Evolutionary conservation across 2,797 vertebrate species (phyloP).

Genomic region (Lacerta viridis): DNA sequence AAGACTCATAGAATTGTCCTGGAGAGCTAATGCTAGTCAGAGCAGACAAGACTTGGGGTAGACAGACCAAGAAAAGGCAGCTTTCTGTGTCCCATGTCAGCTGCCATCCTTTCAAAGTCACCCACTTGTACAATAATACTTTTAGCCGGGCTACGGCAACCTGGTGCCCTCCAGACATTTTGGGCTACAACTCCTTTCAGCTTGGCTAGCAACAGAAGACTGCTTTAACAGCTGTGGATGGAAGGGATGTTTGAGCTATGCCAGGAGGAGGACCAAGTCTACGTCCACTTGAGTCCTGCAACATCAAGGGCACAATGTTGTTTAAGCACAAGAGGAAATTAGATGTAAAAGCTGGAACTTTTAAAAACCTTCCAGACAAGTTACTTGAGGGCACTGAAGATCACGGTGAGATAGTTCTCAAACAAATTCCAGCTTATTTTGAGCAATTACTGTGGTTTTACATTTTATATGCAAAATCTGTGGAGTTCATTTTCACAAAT

Average conservation of each 20-base stretch:
- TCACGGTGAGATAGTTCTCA: not conserved
- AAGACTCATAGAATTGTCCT: no score
- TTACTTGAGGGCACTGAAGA: not conserved
- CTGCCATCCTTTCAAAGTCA: not conserved
- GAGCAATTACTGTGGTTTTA: not conserved
- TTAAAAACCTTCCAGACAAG: not conserved
- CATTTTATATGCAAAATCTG: not conserved
- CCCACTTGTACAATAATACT: not conserved
- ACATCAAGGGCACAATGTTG: not conserved
- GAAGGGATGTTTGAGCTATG: not conserved
- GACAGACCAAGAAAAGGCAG: no score
- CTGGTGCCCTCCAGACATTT: no score
- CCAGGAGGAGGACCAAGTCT: no score
- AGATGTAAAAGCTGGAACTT: not conserved
- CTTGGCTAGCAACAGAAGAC: no score
- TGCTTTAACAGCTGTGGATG: not conserved
- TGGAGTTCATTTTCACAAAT: not conserved
- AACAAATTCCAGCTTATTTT: not conserved
- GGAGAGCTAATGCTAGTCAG: not conserved
- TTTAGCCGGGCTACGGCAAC: not conserved
- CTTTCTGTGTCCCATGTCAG: not conserved
- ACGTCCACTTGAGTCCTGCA: not conserved
- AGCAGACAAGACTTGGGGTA: no score
- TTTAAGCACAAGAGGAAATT: not conserved
- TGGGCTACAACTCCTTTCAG: no score